Evolutionary conservation across 2,113 vertebrate species (phyloP).

Genomic region (Ondatra zibethicus): DNA sequence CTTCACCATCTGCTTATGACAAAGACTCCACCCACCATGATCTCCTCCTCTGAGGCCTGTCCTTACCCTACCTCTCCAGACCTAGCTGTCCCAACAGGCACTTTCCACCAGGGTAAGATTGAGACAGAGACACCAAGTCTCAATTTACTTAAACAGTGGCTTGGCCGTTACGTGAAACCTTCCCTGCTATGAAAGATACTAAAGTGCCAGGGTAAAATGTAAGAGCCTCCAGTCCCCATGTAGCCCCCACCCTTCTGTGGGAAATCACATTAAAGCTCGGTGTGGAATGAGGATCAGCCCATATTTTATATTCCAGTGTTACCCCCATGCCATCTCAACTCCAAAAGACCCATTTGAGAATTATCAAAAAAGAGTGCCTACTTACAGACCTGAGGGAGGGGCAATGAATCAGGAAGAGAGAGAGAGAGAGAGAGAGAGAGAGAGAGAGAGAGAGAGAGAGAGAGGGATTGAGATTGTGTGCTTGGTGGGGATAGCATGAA

Average conservation of each 20-base stretch:
- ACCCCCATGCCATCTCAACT: neutral
- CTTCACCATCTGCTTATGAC: conserved; percentile 58
- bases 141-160: neutral
- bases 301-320: neutral
- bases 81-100: neutral
- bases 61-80: neutral
- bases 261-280: neutral
- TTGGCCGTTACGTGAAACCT: neutral
- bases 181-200: neutral
- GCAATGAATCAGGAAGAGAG: neutral
- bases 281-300: neutral
- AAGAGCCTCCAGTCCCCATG: too few relatives aligned
- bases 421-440: too few relatives aligned
- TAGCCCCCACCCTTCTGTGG: neutral
- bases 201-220: neutral
- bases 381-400: neutral
- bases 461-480: neutral
- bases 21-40: conserved; percentile 22
- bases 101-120: neutral
- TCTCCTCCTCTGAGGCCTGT: neutral
- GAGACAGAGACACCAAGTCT: neutral
- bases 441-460: too few relatives aligned
- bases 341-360: neutral
- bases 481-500: neutral
- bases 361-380: neutral